A percentile compares a stretch with the other conserved stretches of the same genome.
Evolutionary conservation across 2,113 vertebrate species (phyloP).

Genomic region (Thryonomys swinderianus): DNA sequence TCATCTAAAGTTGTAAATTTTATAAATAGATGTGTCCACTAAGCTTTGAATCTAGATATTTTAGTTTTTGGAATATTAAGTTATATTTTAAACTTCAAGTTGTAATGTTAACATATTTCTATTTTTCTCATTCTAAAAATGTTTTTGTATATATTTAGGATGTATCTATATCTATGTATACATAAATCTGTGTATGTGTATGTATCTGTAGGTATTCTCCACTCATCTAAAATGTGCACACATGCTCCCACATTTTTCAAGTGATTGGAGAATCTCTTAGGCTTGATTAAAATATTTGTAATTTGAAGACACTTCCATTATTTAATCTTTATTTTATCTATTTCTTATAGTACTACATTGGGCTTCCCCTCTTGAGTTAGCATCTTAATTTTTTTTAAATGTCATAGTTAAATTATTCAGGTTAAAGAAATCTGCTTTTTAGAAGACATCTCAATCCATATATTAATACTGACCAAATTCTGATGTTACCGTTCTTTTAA

Average conservation of each 20-base stretch:
- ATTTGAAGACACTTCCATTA: not conserved
- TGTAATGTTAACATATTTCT: not conserved
- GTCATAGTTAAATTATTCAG: not conserved
- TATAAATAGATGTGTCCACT: slow-evolving; percentile 15
- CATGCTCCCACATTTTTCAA: not conserved
- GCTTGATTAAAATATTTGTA: slow-evolving; percentile 33
- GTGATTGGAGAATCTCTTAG: not conserved
- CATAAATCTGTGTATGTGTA: not conserved
- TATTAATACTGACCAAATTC: slow-evolving; percentile 23
- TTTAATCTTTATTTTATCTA: slow-evolving; percentile 19
- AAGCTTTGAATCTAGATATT: not conserved
- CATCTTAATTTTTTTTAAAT: slow-evolving; percentile 44
- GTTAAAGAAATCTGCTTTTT: slow-evolving; percentile 18
- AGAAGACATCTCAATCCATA: slow-evolving; percentile 4
- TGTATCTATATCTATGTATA: not conserved
- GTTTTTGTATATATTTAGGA: not conserved
- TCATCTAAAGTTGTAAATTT: not conserved
- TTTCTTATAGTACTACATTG: slow-evolving; percentile 30
- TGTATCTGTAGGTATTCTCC: not conserved
- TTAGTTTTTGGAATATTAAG: not conserved
- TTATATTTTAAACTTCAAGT: not conserved
- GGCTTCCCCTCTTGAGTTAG: not conserved
- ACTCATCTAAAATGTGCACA: not conserved
- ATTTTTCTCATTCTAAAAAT: not conserved
- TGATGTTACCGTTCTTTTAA: slow-evolving; percentile 38